Base-by-base conservation (phyloP, 2,888 invertebrate genomes). In the Argyra leucocephala region DNA sequence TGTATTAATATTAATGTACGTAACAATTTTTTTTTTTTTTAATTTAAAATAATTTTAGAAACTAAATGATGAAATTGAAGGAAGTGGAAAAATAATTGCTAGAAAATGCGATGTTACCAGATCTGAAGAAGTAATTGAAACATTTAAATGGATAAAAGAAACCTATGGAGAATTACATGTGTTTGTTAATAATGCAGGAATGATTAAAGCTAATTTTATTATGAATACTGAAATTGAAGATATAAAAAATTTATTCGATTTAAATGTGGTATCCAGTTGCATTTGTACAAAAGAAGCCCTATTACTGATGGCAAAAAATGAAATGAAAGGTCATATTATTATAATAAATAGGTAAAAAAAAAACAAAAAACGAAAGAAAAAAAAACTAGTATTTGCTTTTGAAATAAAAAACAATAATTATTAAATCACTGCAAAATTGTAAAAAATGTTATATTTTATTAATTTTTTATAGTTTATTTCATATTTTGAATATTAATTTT, bases 181-280 rank as follows among this genome's bases (percentile, higher is more conserved):
- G 7, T 71, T 81, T 48, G 71, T 81, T 18, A 79, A 79, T 70
- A 79, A 77, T 70, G 81, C 81, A 18, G 81, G 81, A 37, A 76
- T 78, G 2, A 71, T 79, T 1, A 79, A 76, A 64, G 75, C 78
- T 21, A 75, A 74, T 60, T 76, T 79, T 57, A 67, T 79, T 18
- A 71, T 72, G 23, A 77, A 79, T 77, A 69, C 66, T 0, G 58
- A 74, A 18, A 75, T 73, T 2, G 71, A 74, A 64, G 80, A 79
- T 23, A 73, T 78, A 2, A 75, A 73, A 70, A 75, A 76, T 48
- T 71, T 78, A 2, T 79, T 79, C 62, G 76, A 79, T 67, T 68
- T 79, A n/a, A 88, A 88, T 74, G 82, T 87, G 0, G 73, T 86
- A 37, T 85, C 82, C 0, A 75, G 83, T 1, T 81, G 83, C 36